Evolutionary conservation across 2,797 vertebrate genomes (phyloP), one percentile per base, ranked within the genome.

Genomic region (Florisuga fusca): DNA sequence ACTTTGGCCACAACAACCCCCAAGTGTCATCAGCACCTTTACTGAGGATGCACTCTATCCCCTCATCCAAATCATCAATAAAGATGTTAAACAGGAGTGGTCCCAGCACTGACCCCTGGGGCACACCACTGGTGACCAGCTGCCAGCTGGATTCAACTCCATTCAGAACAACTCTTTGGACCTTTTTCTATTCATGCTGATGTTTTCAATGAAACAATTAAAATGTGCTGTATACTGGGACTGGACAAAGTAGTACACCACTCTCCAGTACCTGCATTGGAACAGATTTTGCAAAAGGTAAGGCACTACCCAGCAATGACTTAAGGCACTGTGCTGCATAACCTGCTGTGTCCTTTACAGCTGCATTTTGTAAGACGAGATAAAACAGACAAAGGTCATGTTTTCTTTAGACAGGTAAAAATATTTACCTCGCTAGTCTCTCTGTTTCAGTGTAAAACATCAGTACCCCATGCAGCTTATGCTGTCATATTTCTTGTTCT

Each of bases 201-300:
- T 72, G 38, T 93, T 92, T 94, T 63, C 36, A 38, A 18, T 83
- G 75, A 95, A 90, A 55, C 76, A 74, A 54, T 93, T 90, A 79
- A 87, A 93, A 92, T 76, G 73, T 36, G 13, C 17, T 18, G 16
- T 45, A 88, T 48, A 13, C 15, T 22, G 22, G 12, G 80, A 81
- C 84, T 57, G 91, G 89, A 54, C 23, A n/a, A n/a, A n/a, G n/a
- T n/a, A n/a, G n/a, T n/a, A 22, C 43, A 45, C 34, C 12, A 5
- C 15, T 90, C 18, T 81, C 10, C 43, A 54, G 46, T 74, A 15
- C 50, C 41, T 84, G 74, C 51, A 18, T 29, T 77, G 57, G 15
- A 88, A 58, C 23, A 73, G 59, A 34, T 62, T 77, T 71, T 31
- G 16, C 33, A 51, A 33, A 63, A 61, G 16, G 20, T 20, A 33